A percentile compares a stretch with the other conserved stretches of the same genome.
These are phyloP conservation scores for Cyclina sinensis DNA, from an alignment of 1,140 invertebrate genomes.

Conservation along the genomic window DNA sequence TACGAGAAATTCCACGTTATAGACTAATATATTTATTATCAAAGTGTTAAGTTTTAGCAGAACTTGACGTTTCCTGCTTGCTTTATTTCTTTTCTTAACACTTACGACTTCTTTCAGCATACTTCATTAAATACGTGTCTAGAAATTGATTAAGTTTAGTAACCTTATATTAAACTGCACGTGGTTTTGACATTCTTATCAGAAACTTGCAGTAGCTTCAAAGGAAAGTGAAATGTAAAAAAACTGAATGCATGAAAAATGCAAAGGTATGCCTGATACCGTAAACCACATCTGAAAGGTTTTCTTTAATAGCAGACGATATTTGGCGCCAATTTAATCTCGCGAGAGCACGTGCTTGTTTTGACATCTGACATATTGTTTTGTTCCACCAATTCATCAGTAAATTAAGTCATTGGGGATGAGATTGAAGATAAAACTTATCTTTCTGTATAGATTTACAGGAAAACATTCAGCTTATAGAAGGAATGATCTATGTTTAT, in stretches of 20 bases:
- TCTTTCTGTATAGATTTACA: not conserved
- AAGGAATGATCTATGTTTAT: too few species aligned
- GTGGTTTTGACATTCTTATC: not conserved
- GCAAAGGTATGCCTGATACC: not conserved
- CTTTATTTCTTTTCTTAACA: not conserved
- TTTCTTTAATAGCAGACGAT: constrained; percentile 25
- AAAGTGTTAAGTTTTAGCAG: too few species aligned
- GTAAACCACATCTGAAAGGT: constrained; percentile 13
- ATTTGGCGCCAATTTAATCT: constrained; percentile 19
- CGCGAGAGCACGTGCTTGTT: constrained; percentile 22
- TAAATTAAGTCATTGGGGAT: constrained; percentile 29
- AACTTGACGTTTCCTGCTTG: not conserved
- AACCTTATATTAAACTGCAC: constrained; percentile 2
- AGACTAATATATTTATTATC: not conserved
- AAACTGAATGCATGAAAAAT: not conserved
- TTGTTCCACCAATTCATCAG: constrained; percentile 27
- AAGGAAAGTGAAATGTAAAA: not conserved
- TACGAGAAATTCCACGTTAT: not conserved
- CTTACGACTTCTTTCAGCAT: not conserved
- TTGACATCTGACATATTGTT: constrained; percentile 33
- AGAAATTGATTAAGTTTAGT: not conserved
- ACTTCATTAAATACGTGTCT: not conserved
- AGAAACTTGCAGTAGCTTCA: not conserved
- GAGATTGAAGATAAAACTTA: constrained; percentile 3
- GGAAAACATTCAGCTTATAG: too few species aligned